Base-by-base conservation (phyloP, 1,140 invertebrate genomes). In the Drosophila pruinosa region DNA sequence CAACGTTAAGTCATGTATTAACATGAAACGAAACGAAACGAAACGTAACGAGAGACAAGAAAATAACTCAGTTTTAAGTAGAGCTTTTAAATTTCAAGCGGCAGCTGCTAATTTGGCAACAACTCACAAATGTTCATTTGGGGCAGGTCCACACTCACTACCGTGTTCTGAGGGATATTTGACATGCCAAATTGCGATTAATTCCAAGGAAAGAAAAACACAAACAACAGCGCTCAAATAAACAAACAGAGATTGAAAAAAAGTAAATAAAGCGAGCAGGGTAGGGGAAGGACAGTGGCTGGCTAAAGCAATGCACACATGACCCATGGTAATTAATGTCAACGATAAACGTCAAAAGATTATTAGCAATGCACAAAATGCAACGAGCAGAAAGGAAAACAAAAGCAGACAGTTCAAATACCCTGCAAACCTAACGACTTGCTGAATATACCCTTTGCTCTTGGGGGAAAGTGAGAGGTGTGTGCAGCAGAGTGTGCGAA, bases 281-380 rank as follows among this genome's bases (percentile, higher is more conserved):
- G 4, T 4, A 34, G 12, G 14, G 2, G 31, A 6, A 4, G 3
- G 6, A 28, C 4, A 19, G n/a, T 47, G 28, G 7, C 7, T 57
- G 19, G 12, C 36, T 50, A 70, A 64, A 78, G 58, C 54, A 56
- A 65, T 36, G 58, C 15, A 34, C 53, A 56, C 36, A 63, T 52
- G 36, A 34, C 17, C 22, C 54, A 21, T 39, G 45, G 69, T 71
- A 71, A 82, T 82, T 78, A 82, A 82, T 59, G 65, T 71, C 57
- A 71, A 65, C 59, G 24, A 65, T 65, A 54, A 82, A 77, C 54
- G 59, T 72, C 58, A 53, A 45, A 24, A 45, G 61, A 57, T 26
- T 45, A 56, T 41, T 8, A 12, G 3, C 54, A 61, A 58, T 68
- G 24, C 38, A 15, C 10, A 17, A 74, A 76, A 50, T 52, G 53